Evolutionary conservation across 2,113 vertebrate genomes (phyloP), one percentile per base, ranked within the genome.

Genomic region (Penelope pileata): DNA sequence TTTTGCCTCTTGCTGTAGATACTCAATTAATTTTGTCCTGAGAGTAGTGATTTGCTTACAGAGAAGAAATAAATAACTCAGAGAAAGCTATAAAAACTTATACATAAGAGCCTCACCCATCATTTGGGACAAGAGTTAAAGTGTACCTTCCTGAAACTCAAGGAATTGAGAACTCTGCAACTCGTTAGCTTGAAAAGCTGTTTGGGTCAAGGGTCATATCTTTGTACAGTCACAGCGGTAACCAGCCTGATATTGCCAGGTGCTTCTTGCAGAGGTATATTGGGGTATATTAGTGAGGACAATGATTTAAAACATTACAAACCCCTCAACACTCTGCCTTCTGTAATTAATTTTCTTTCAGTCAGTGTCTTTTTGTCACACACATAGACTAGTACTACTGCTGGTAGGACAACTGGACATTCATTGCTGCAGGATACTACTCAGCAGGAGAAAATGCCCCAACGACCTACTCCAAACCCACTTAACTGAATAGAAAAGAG

Each of bases 201-300:
- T 67, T 74, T 54, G 72, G 51, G 64, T 6, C 38, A 88, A 17
- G 1, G 21, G 32, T 47, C 54, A 27, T 34, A 14, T 14, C 19
- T 24, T 43, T 5, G 24, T 88, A 54, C 34, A 4, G 48, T 13
- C 17, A 38, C 26, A 51, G 45, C 23, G 62, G 30, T 54, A 56
- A 72, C 47, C n/a, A 67, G 36, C 27, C 45, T 72, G 36, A 72
- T 53, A 66, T 67, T 92, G 81, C 45, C 83, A 94, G 75, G 48
- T 62, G 64, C 17, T 75, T 95, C 90, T 91, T 75, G 66, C 83
- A 51, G 23, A 90, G 8, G 12, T 85, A n/a, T 11, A 91, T 68
- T 34, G 72, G 15, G n/a, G 26, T 48, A 29, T 14, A 74, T 24
- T 10, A 34, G 10, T 16, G 40, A 59, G 12, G 16, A 14, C 94